phyloP scores from a whole-genome alignment of 2,888 invertebrate species.

The Hofmannophila pseudospretella region DNA sequence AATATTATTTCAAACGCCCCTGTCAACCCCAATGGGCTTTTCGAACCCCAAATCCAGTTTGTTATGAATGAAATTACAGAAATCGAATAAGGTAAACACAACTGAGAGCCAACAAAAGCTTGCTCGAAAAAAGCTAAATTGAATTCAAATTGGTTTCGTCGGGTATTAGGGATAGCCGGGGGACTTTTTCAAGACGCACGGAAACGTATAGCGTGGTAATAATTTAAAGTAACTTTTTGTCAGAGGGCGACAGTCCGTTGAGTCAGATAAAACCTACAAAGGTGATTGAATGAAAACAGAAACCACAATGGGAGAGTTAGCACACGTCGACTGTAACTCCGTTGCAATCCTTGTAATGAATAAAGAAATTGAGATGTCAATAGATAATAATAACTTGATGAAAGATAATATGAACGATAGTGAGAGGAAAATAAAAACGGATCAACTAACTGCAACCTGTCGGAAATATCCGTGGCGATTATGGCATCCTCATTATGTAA shows the following conservation, averaged over 20 bases:
- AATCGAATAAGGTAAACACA: slow-evolving; percentile 79
- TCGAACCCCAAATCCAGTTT: slow-evolving; percentile 76
- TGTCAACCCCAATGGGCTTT: slow-evolving; percentile 74
- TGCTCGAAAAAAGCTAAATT: slow-evolving; percentile 75
- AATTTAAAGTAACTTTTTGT: slow-evolving; percentile 71
- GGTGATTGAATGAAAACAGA: slow-evolving; percentile 56
- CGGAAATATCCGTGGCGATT: too few species aligned
- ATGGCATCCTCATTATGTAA: too few species aligned
- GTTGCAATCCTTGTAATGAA: slow-evolving; percentile 27
- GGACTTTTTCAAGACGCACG: slow-evolving; percentile 63
- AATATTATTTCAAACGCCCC: slow-evolving; percentile 78
- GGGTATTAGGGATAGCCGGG: slow-evolving; percentile 74
- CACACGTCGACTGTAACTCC: slow-evolving; percentile 12
- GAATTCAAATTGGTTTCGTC: slow-evolving; percentile 78
- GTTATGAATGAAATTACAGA: slow-evolving; percentile 79
- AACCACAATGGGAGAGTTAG: slow-evolving; percentile 24
- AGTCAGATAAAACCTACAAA: slow-evolving; percentile 46
- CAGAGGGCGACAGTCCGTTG: slow-evolving; percentile 50
- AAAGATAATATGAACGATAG: too few species aligned
- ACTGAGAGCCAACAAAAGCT: slow-evolving; percentile 76
- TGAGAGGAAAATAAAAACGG: too few species aligned
- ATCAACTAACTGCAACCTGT: too few species aligned
- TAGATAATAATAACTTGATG: too few species aligned
- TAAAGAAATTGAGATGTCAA: too few species aligned
- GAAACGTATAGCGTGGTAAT: slow-evolving; percentile 55